Base-by-base conservation (phyloP, 2,797 vertebrate genomes). In the Microhierax caerulescens region DNA sequence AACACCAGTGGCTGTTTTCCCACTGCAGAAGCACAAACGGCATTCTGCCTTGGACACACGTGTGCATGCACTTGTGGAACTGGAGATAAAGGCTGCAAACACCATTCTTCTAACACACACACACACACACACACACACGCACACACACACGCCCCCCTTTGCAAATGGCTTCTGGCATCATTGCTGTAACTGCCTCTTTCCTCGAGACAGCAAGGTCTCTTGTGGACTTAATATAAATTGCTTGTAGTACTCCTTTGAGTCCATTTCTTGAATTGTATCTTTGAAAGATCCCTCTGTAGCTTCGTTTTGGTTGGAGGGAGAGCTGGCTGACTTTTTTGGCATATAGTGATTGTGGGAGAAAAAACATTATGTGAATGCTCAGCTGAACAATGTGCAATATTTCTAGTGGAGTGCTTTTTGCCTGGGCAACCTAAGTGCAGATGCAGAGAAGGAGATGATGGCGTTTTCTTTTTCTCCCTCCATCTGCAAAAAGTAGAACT, bases 241-340 rank as follows among this genome's bases (percentile, higher is more conserved):
- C 57, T 67, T 18, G 2, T 3, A 5, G 48, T 16, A 19, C 64
- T 69, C n/a, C 61, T 56, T 17, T 10, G 50, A 39, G 75, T 8
- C 27, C 11, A 0, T 60, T 50, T 67, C 39, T 89, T 14, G 53
- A 48, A 0, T 0, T 9, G 28, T 34, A 6, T 6, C 63, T 3
- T 12, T 43, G 54, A 37, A 16, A 65, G 50, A 17, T 61, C 75
- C 39, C 45, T 10, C 50, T 18, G 34, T 9, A 50, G 61, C 53
- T 63, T 6, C 4, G 1, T 65, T 30, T 25, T 28, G 1, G 8
- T 8, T 73, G 56, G 67, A 24, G 23, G 34, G 22, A 51, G 25
- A 64, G 13, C 36, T 60, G 10, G 21, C 18, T 28, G 30, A 30
- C 23, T 47, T 51, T 37, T 69, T 18, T 41, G 53, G 37, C 43